Conservation (phyloP, 2,113 vertebrate species). For the Prunella fulvescens region DNA sequence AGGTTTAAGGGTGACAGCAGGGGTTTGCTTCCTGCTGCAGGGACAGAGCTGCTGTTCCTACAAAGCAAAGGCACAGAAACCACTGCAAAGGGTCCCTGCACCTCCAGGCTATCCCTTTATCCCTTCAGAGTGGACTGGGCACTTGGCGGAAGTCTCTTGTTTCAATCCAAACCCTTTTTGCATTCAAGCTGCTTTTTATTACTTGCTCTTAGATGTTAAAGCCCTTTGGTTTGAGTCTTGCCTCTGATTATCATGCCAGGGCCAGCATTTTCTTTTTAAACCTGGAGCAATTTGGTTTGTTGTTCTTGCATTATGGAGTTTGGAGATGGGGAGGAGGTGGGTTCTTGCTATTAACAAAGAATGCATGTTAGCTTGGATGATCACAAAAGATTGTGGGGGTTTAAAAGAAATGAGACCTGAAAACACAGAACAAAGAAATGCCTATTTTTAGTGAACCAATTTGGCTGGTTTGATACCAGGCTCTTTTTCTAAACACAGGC, state of each 20-base stretch:
- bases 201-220: conserved; percentile 24
- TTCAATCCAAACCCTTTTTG: not conserved
- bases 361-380: not conserved
- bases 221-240: not conserved
- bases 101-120: conserved; percentile 4
- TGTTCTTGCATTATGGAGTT: not conserved
- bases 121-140: not conserved
- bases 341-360: not conserved
- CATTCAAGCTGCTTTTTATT: conserved; percentile 55
- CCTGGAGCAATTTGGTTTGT: not conserved
- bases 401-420: not conserved
- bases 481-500: not conserved
- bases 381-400: not conserved
- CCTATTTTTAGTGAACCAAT: not conserved
- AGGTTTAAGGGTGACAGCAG: not conserved
- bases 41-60: not conserved
- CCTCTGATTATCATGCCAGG: not conserved
- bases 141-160: not conserved
- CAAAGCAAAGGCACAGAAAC: not conserved
- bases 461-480: not conserved
- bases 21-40: not conserved
- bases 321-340: not conserved
- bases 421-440: not conserved
- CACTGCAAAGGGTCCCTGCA: not conserved
- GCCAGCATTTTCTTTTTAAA: not conserved